phyloP scores from a whole-genome alignment of 2,888 invertebrate species.

The Endomychus coccineus region DNA sequence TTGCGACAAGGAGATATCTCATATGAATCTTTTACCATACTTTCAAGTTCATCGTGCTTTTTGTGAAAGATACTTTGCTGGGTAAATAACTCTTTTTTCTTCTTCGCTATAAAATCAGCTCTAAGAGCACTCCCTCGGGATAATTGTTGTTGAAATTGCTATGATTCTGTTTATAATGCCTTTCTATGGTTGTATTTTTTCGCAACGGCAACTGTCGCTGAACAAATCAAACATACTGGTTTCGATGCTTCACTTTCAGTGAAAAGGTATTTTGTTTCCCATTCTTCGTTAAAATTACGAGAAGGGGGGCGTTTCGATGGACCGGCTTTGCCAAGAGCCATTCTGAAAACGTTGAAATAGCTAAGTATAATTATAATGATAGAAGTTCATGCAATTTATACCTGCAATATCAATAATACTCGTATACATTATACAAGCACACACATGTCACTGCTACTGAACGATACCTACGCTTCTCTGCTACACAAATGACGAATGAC shows the following conservation, averaged over 20 bases:
- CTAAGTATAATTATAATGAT: no score
- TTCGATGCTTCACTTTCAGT: constrained; percentile 13
- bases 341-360: no score
- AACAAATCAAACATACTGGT: constrained; percentile 9
- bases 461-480: no score
- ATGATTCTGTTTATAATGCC: constrained; percentile 14
- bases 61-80: constrained; percentile 16
- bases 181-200: constrained; percentile 15
- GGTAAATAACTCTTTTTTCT: constrained; percentile 12
- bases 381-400: no score
- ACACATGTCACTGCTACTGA: no score
- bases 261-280: constrained; percentile 16
- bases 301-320: constrained; percentile 6
- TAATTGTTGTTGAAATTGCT: constrained; percentile 8
- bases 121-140: constrained; percentile 14
- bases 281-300: constrained; percentile 11
- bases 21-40: constrained; percentile 16
- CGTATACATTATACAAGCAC: no score
- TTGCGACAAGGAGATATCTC: constrained; percentile 17
- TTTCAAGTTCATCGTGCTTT: constrained; percentile 15
- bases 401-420: no score
- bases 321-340: constrained; percentile 19
- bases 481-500: no score
- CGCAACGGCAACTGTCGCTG: constrained; percentile 9
- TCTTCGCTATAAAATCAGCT: constrained; percentile 15